These are phyloP conservation scores for Patella depressa DNA, from an alignment of 2,888 invertebrate genomes.

Conservation along the genomic window DNA sequence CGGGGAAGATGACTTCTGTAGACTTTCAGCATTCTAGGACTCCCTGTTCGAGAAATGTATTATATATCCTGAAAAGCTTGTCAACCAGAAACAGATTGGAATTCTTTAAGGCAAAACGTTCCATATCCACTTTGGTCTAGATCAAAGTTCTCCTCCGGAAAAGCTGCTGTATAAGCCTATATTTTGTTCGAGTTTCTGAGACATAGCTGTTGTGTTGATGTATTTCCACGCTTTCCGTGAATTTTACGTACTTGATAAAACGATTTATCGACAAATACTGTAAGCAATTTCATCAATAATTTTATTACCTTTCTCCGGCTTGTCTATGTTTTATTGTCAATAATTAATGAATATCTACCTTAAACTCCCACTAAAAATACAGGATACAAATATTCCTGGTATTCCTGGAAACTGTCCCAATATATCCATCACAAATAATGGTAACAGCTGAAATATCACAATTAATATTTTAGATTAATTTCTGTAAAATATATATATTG, in stretches of 20 bases:
- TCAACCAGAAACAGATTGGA: too few species aligned
- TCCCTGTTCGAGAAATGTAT: too few species aligned
- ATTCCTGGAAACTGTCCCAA: slow-evolving; percentile 84
- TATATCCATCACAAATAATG: slow-evolving; percentile 88
- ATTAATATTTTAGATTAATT: not conserved
- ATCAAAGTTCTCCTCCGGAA: too few species aligned
- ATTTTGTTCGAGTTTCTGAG: not conserved
- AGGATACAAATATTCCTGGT: slow-evolving; percentile 94
- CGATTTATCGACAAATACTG: not conserved
- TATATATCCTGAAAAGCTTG: too few species aligned
- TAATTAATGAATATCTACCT: slow-evolving; percentile 77
- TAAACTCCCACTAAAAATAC: slow-evolving; percentile 94
- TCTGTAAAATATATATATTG: too few species aligned
- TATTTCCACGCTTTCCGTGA: not conserved
- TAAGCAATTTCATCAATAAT: too few species aligned
- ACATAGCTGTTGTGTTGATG: not conserved
- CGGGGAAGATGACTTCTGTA: too few species aligned
- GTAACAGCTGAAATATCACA: slow-evolving; percentile 81
- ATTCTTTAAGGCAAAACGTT: too few species aligned
- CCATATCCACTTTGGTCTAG: too few species aligned
- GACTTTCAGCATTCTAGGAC: too few species aligned
- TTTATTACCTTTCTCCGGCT: too few species aligned
- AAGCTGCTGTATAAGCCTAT: not conserved
- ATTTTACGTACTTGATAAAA: not conserved
- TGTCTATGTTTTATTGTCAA: too few species aligned